Evolutionary conservation across 2,113 vertebrate genomes (phyloP).

Genomic region (Oceanodroma tethys): DNA sequence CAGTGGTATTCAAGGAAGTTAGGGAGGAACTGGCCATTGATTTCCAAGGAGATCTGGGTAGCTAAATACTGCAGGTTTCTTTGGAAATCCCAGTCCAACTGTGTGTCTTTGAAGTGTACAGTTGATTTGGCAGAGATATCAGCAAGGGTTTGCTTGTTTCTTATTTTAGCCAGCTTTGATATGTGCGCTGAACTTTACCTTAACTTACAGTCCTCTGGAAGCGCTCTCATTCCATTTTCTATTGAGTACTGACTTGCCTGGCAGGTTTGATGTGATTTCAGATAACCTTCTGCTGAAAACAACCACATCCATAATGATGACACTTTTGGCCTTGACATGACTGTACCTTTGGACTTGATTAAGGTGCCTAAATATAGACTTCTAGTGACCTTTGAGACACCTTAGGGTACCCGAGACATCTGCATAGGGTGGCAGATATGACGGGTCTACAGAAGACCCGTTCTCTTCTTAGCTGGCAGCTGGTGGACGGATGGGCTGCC

Average conservation of each 20-base stretch:
- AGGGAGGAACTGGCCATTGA: neutral
- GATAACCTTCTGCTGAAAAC: neutral
- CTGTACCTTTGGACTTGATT: neutral
- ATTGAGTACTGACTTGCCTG: neutral
- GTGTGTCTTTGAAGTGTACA: neutral
- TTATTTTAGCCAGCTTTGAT: neutral
- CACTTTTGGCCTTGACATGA: neutral
- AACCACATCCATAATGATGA: neutral
- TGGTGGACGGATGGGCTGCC: neutral
- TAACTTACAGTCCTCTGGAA: neutral
- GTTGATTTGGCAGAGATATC: neutral
- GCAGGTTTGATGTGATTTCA: neutral
- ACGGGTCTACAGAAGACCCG: neutral
- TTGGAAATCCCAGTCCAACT: neutral
- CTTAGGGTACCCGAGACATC: neutral
- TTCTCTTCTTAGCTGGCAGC: neutral
- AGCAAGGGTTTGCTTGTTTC: neutral
- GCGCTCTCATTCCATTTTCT: neutral
- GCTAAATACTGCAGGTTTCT: neutral
- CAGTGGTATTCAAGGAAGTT: neutral
- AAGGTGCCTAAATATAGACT: neutral
- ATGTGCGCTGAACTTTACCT: neutral
- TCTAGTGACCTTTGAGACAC: neutral
- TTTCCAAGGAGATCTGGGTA: neutral
- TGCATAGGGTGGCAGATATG: neutral